These are phyloP conservation scores for Astropecten irregularis DNA, from an alignment of 53 echinoderm and acorn worm genomes.

Conservation along the genomic window DNA sequence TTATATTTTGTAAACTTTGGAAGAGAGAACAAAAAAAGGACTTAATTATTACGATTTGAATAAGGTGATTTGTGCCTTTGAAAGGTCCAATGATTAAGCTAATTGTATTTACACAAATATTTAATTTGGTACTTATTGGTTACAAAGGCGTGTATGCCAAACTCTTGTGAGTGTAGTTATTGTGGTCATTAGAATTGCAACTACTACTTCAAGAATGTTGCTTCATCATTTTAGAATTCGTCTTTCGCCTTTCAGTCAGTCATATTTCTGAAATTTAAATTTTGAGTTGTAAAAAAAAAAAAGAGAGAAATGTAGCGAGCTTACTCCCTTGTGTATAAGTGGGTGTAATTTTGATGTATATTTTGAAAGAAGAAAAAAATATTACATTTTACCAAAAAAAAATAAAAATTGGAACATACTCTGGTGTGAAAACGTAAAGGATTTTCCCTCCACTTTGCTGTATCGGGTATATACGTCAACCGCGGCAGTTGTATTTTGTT, in stretches of 20 bases:
- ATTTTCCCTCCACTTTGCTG: too few relatives aligned
- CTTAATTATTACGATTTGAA: too few relatives aligned
- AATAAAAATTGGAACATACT: constrained; percentile 2
- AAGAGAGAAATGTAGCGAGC: too few relatives aligned
- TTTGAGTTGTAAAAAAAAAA: too few relatives aligned
- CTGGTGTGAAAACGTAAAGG: not conserved
- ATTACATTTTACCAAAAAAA: too few relatives aligned
- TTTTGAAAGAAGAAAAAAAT: not conserved
- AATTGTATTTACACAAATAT: not conserved
- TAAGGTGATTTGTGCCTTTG: constrained; percentile 25
- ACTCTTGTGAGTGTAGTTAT: not conserved
- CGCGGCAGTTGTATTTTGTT: too few relatives aligned
- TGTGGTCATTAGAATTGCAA: too few relatives aligned
- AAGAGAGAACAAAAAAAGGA: too few relatives aligned
- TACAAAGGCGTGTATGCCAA: not conserved
- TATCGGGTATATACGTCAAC: too few relatives aligned
- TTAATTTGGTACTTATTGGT: not conserved
- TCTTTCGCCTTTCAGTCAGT: constrained; percentile 14
- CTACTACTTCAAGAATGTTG: too few relatives aligned
- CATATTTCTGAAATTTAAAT: constrained; percentile 28
- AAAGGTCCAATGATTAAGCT: not conserved
- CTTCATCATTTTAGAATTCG: constrained; percentile 9
- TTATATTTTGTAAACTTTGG: too few relatives aligned
- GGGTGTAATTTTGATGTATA: constrained; percentile 16
- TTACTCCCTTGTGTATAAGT: not conserved